These are phyloP conservation scores for Oedothorax gibbosus DNA, from an alignment of 1,140 invertebrate genomes.

Conservation along the genomic window DNA sequence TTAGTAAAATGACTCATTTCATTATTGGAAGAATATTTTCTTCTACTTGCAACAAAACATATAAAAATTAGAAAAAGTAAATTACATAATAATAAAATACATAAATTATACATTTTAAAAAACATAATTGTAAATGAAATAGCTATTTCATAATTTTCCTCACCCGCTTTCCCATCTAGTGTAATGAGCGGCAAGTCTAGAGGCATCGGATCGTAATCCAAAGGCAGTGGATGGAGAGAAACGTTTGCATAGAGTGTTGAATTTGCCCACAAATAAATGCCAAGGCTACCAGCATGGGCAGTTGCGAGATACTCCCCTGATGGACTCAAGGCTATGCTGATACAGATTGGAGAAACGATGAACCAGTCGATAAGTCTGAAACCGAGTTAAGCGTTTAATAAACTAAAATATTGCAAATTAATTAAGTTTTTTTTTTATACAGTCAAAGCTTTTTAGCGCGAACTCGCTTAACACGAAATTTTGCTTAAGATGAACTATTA, in stretches of 20 bases:
- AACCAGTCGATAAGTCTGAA: constrained; percentile 71
- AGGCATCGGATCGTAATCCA: constrained; percentile 72
- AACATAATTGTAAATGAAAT: not conserved
- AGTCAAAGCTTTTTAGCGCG: no score
- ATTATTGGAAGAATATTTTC: no score
- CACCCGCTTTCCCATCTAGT: constrained; percentile 47
- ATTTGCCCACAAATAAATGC: constrained; percentile 95
- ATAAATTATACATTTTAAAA: no score
- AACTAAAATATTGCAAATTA: no score
- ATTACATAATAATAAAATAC: no score
- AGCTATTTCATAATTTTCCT: not conserved
- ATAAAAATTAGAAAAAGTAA: constrained; percentile 4
- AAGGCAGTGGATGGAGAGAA: constrained; percentile 79
- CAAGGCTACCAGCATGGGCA: constrained; percentile 86
- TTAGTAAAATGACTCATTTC: no score
- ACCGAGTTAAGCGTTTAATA: constrained; percentile 37
- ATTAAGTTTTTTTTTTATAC: no score
- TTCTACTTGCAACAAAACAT: not conserved
- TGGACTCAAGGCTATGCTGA: constrained; percentile 88
- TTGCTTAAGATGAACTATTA: no score
- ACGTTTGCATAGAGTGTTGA: constrained; percentile 84
- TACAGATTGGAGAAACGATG: constrained; percentile 79
- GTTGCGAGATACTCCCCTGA: constrained; percentile 92
- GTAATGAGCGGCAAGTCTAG: constrained; percentile 73
- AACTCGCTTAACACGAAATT: no score